Percentiles rank a stretch among this genome's conserved stretches.
Conservation (phyloP, 2,888 invertebrate genomes). For the Calliopum simillimum region DNA sequence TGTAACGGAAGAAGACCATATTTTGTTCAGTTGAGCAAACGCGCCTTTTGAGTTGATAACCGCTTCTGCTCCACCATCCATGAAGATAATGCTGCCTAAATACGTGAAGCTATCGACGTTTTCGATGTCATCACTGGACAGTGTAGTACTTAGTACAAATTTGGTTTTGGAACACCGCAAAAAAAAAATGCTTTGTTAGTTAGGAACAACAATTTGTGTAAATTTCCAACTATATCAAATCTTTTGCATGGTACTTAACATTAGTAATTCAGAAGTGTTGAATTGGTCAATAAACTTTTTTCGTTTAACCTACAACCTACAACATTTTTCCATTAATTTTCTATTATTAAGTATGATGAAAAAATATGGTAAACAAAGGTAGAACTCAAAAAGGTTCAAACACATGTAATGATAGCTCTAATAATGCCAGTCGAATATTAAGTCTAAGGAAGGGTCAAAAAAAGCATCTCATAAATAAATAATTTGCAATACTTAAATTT, state of each 20-base stretch:
- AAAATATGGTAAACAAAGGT: neutral
- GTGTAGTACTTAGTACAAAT: too few species aligned
- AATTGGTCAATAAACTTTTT: neutral
- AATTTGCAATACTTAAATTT: conserved; percentile 25
- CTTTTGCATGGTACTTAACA: neutral
- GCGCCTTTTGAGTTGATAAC: too few species aligned
- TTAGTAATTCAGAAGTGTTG: neutral
- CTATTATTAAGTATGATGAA: conserved; percentile 7
- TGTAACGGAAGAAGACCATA: too few species aligned
- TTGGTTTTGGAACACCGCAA: too few species aligned
- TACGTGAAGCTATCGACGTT: too few species aligned
- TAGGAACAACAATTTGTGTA: neutral
- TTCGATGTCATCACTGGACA: too few species aligned
- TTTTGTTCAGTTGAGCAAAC: too few species aligned
- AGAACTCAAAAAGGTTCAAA: conserved; percentile 51
- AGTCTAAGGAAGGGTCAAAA: conserved; percentile 13
- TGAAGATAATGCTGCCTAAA: too few species aligned
- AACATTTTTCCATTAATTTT: conserved; percentile 25
- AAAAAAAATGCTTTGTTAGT: too few species aligned
- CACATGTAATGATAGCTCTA: conserved; percentile 50
- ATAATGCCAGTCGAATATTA: neutral
- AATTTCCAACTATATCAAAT: neutral
- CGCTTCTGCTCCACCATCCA: too few species aligned
- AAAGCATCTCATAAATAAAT: conserved; percentile 36
- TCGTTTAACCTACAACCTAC: neutral